Evolutionary conservation across 2,888 invertebrate species (phyloP), one percentile per base, ranked within the genome.

Genomic region (Mesoligia furuncula): DNA sequence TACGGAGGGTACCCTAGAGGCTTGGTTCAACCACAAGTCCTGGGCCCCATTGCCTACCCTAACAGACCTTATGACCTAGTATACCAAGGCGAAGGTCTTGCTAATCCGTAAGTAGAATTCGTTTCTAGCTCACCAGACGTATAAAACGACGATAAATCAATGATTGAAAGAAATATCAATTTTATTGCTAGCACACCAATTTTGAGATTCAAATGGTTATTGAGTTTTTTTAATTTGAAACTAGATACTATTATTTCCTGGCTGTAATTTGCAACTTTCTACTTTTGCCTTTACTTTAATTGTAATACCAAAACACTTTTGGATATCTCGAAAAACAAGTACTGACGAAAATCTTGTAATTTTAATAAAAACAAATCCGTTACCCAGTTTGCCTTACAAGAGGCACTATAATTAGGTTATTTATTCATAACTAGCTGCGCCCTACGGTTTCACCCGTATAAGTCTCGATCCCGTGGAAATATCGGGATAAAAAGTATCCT

Each of bases 41-140:
- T 94, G 20, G 92, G 92, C 11, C 92, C 90, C 1, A 83, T 92
- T 20, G 84, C 83, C 0, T 80, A 92, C 62, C 71, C 73, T 36
- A 94, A 92, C 87, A 91, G 93, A 59, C 93, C 94, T 13, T 94
- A 89, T 69, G 91, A 94, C n/a, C 81, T 94, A 9, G 88, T 89
- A 0, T 95, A 94, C 75, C 95, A 94, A 71, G 92, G 94, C 1
- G 93, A 93, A 11, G 88, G 90, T 27, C 81, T 88, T 24, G 88
- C 83, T 59, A 94, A 93, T 81, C 93, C 92, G 95, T 95, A 84
- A 93, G 93, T 91, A 42, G 2, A 24, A 48, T 48, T 24, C 17
- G 17, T n/a, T 71, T 59, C n/a, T 75, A 48, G 31, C 2, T 31
- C 62, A 67, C 2, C 51, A 82, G 54, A 54, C 51, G 5, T 69